Conservation (phyloP, 2,113 vertebrate species). For the Corythaixoides concolor region DNA sequence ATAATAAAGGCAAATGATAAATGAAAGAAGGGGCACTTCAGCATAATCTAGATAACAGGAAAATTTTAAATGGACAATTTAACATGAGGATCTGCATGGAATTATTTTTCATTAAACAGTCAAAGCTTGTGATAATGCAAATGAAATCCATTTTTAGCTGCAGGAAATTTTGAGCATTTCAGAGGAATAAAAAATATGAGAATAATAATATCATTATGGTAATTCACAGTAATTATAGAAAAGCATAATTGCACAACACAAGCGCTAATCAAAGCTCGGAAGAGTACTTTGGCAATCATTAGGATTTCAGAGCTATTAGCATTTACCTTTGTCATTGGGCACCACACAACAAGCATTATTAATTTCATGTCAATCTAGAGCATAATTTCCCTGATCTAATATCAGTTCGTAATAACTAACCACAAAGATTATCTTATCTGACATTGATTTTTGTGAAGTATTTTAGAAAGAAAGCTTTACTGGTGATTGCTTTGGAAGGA, state of each 20-base stretch:
- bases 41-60: constrained; percentile 43
- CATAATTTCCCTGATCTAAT: constrained; percentile 25
- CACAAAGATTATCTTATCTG: neutral
- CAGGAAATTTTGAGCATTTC: constrained; percentile 58
- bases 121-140: constrained; percentile 67
- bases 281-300: constrained; percentile 55
- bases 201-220: constrained; percentile 60
- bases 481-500: neutral
- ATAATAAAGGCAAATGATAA: constrained; percentile 36
- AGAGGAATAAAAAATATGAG: constrained; percentile 49
- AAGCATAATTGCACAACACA: constrained; percentile 59
- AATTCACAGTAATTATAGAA: constrained; percentile 65
- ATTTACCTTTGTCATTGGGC: constrained; percentile 42
- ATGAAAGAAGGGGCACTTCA: constrained; percentile 31
- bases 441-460: neutral
- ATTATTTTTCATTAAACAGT: constrained; percentile 69
- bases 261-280: constrained; percentile 39
- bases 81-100: constrained; percentile 14
- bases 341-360: neutral
- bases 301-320: constrained; percentile 47
- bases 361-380: constrained; percentile 26
- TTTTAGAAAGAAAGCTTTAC: neutral
- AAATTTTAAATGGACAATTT: constrained; percentile 51
- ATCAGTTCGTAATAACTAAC: neutral
- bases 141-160: constrained; percentile 71